phyloP scores from a whole-genome alignment of 2,888 invertebrate species.

The Onthophagus sagittarius region DNA sequence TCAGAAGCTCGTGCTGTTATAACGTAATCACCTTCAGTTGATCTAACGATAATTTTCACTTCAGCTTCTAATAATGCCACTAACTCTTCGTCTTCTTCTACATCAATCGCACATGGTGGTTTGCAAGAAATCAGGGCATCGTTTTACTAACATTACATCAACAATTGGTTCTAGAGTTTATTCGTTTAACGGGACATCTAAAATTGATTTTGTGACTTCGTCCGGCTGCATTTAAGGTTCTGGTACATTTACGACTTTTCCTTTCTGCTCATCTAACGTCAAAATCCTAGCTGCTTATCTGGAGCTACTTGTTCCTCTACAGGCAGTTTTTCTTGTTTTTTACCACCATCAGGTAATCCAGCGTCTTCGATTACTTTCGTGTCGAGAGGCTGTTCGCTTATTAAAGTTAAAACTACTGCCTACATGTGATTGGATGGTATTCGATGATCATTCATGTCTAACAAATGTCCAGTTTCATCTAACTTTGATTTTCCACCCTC shows the following conservation, averaged over 20 bases:
- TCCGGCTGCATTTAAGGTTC: neutral
- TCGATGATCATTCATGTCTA: neutral
- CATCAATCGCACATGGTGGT: no score
- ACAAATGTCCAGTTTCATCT: neutral
- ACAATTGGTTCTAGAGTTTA: neutral
- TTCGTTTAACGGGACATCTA: neutral
- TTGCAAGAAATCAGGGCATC: no score
- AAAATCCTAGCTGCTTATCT: neutral
- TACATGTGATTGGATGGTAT: neutral
- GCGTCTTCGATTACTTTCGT: neutral
- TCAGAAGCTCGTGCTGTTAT: conserved; percentile 42
- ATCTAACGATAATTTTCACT: conserved; percentile 28
- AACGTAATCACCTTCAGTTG: conserved; percentile 37
- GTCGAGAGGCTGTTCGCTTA: neutral
- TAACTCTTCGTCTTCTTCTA: neutral
- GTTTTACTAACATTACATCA: neutral
- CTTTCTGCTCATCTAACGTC: neutral
- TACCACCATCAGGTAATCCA: no score
- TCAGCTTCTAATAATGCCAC: neutral
- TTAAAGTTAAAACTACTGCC: neutral
- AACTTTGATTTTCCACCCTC: neutral
- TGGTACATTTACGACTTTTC: no score
- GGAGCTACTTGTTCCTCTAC: neutral
- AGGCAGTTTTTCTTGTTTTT: neutral
- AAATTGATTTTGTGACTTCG: neutral